Evolutionary conservation across 2,113 vertebrate genomes (phyloP).

Genomic region (Camelus dromedarius): DNA sequence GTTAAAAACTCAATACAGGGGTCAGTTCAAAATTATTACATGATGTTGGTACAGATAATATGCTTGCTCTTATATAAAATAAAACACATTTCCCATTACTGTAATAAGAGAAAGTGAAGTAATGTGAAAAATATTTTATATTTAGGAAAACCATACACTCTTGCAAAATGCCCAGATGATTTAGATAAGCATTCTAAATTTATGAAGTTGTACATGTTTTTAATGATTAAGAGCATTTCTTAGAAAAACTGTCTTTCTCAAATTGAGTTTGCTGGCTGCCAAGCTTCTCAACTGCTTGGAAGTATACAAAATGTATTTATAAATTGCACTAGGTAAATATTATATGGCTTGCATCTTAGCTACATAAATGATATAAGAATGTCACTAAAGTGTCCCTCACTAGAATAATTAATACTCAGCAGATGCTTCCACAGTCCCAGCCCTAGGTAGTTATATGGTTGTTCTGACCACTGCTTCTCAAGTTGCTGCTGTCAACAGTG

Average conservation of each 20-base stretch:
- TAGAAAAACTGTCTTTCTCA: background rate
- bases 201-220: background rate
- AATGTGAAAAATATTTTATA: conserved; percentile 45
- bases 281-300: background rate
- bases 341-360: background rate
- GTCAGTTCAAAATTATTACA: background rate
- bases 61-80: background rate
- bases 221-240: conserved; percentile 46
- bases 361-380: background rate
- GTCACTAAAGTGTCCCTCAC: background rate
- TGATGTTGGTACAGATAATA: background rate
- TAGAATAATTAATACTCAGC: background rate
- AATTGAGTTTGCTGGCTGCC: background rate
- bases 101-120: background rate
- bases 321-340: background rate
- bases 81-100: background rate
- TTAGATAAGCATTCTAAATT: conserved; percentile 10
- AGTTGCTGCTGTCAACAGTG: background rate
- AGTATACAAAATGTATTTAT: background rate
- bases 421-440: background rate
- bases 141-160: background rate
- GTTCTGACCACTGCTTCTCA: background rate
- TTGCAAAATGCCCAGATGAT: conserved; percentile 1
- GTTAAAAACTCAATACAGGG: background rate
- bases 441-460: background rate